These are phyloP conservation scores for Acanthurus leucopareius DNA, from an alignment of 2,797 vertebrate species.

Conservation along the genomic window DNA sequence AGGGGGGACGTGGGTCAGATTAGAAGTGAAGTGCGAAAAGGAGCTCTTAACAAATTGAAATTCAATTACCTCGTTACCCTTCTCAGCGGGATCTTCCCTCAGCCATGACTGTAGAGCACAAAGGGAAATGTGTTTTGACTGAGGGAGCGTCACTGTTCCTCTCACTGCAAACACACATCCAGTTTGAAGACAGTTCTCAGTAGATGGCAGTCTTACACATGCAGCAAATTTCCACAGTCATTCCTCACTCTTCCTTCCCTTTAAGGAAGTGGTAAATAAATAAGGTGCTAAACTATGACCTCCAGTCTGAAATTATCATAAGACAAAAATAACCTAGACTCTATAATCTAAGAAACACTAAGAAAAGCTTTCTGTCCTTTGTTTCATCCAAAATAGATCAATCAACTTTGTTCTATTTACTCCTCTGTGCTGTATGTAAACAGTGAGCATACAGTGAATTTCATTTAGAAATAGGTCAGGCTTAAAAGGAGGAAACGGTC, in stretches of 20 bases:
- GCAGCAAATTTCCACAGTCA: slow-evolving; percentile 12
- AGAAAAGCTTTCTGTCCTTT: slow-evolving; percentile 1
- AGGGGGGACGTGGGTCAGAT: slow-evolving; percentile 27
- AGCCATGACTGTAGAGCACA: slow-evolving; percentile 31
- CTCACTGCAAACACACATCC: slow-evolving; percentile 38
- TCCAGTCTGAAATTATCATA: neutral
- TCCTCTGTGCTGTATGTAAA: neutral
- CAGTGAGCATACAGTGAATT: slow-evolving; percentile 1
- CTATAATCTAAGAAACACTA: neutral
- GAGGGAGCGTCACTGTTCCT: slow-evolving; percentile 30
- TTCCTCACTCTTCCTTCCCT: slow-evolving; percentile 13
- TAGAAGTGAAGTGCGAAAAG: slow-evolving; percentile 39
- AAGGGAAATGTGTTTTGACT: slow-evolving; percentile 24
- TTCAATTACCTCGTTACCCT: slow-evolving; percentile 59
- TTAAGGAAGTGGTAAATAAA: slow-evolving; percentile 5
- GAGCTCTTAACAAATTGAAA: slow-evolving; percentile 63
- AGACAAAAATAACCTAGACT: slow-evolving; percentile 1
- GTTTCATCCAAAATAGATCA: slow-evolving; percentile 16
- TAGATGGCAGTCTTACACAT: slow-evolving; percentile 75
- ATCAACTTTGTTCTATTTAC: slow-evolving; percentile 1
- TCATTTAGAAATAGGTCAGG: slow-evolving; percentile 10
- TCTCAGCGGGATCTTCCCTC: slow-evolving; percentile 57
- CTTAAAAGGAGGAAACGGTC: neutral
- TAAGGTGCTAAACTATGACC: neutral
- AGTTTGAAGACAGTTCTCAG: slow-evolving; percentile 58